phyloP scores from a whole-genome alignment of 2,888 invertebrate species.

The Belgica antarctica region DNA sequence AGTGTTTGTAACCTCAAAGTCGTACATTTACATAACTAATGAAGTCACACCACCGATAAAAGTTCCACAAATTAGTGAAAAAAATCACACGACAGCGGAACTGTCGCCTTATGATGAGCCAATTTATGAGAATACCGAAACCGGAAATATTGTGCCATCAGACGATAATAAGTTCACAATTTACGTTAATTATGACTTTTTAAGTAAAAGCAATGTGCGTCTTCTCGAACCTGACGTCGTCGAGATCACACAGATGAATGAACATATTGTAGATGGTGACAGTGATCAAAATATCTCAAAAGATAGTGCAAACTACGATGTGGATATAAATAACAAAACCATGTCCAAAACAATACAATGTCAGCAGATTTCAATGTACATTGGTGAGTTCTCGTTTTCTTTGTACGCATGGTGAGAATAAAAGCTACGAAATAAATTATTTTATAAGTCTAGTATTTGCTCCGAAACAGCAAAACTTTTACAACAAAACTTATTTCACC shows the following conservation, averaged over 20 bases:
- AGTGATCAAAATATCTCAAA: background rate
- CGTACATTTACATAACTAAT: constrained; percentile 57
- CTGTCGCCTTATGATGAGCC: background rate
- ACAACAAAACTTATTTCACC: constrained; percentile 28
- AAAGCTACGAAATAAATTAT: background rate
- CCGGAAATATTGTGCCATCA: constrained; percentile 32
- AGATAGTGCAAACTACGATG: constrained; percentile 20
- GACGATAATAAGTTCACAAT: constrained; percentile 42
- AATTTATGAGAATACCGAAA: constrained; percentile 41
- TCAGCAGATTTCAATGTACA: constrained; percentile 46
- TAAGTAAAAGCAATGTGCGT: constrained; percentile 38
- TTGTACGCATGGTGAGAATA: no score
- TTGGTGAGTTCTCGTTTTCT: no score
- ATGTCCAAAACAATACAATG: constrained; percentile 42
- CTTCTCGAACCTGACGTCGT: constrained; percentile 38
- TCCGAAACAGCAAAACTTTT: background rate
- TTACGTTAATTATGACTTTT: constrained; percentile 41
- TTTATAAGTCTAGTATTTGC: background rate
- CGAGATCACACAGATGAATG: no score
- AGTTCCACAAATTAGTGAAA: constrained; percentile 6
- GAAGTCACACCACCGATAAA: constrained; percentile 4
- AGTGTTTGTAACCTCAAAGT: constrained; percentile 61
- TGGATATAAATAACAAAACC: constrained; percentile 32
- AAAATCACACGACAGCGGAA: constrained; percentile 8
- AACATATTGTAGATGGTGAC: constrained; percentile 2